phyloP scores from a whole-genome alignment of 2,113 vertebrate species.

The Embiotoca jacksoni region DNA sequence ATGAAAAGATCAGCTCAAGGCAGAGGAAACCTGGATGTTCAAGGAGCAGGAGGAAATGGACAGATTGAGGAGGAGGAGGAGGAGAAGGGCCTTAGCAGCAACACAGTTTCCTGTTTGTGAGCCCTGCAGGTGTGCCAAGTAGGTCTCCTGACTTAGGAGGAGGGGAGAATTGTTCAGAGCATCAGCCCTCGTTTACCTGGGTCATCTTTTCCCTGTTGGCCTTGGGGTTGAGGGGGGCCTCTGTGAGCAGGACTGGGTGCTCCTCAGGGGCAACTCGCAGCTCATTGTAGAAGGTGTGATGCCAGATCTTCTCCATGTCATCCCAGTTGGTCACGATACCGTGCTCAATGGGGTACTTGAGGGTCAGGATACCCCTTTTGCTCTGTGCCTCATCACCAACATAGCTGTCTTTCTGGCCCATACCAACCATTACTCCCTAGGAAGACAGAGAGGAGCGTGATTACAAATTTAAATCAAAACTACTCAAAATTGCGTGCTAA shows the following conservation, averaged over 20 bases:
- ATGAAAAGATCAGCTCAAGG: slow-evolving; percentile 65
- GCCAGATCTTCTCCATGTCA: slow-evolving; percentile 99
- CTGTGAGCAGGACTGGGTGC: slow-evolving; percentile 97
- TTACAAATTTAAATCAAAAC: background rate
- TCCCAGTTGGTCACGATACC: slow-evolving; percentile 99
- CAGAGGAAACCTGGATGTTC: slow-evolving; percentile 68
- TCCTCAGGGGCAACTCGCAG: slow-evolving; percentile 97
- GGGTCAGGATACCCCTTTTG: slow-evolving; percentile 98
- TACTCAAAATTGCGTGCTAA: no score
- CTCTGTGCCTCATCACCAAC: slow-evolving; percentile 99
- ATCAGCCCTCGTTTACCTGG: slow-evolving; percentile 78
- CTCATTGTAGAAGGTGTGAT: slow-evolving; percentile 99
- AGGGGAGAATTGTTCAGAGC: background rate
- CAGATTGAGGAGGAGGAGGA: slow-evolving; percentile 23
- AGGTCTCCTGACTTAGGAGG: background rate
- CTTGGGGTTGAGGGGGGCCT: slow-evolving; percentile 97
- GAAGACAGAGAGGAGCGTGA: background rate
- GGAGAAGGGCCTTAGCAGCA: background rate
- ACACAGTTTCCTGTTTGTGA: background rate
- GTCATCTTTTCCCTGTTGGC: slow-evolving; percentile 99
- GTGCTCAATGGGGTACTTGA: slow-evolving; percentile 98
- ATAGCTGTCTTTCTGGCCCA: slow-evolving; percentile 99
- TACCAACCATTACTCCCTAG: slow-evolving; percentile 98
- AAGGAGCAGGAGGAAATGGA: slow-evolving; percentile 53
- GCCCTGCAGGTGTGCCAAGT: background rate